Percentiles rank a stretch among this genome's conserved stretches.
phyloP scores from a whole-genome alignment of 2,888 invertebrate species.

The Rotaria magnacalcarata region DNA sequence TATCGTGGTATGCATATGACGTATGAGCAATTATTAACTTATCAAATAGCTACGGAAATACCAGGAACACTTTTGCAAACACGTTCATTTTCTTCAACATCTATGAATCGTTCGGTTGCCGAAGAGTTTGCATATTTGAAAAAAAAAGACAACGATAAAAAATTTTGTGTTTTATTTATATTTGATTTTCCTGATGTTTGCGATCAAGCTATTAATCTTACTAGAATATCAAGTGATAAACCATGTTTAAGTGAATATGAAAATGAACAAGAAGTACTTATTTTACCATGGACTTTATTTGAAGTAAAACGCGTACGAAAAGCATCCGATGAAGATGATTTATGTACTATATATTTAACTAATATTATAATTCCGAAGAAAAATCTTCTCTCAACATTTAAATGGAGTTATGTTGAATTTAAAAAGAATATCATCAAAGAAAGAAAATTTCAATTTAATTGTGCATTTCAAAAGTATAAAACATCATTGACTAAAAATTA shows the following conservation, averaged over 20 bases:
- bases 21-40: not conserved
- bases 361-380: not conserved
- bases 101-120: not conserved
- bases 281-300: constrained; percentile 25
- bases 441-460: not conserved
- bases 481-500: not conserved
- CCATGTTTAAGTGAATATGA: constrained; percentile 33
- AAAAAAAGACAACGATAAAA: not conserved
- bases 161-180: not conserved
- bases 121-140: not conserved
- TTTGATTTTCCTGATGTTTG: not conserved
- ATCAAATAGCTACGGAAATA: not conserved
- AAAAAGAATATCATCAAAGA: not conserved
- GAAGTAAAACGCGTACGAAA: not conserved
- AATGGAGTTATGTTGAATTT: not conserved
- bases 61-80: not conserved
- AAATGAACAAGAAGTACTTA: constrained; percentile 27
- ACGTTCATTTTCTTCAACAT: constrained; percentile 27
- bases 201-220: constrained; percentile 9
- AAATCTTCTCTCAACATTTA: not conserved
- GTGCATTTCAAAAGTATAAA: not conserved
- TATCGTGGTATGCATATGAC: constrained; percentile 3
- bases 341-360: not conserved
- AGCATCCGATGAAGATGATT: not conserved
- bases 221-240: not conserved